Evolutionary conservation across 2,113 vertebrate genomes (phyloP), one percentile per base, ranked within the genome.

Genomic region (Oceanites oceanicus): DNA sequence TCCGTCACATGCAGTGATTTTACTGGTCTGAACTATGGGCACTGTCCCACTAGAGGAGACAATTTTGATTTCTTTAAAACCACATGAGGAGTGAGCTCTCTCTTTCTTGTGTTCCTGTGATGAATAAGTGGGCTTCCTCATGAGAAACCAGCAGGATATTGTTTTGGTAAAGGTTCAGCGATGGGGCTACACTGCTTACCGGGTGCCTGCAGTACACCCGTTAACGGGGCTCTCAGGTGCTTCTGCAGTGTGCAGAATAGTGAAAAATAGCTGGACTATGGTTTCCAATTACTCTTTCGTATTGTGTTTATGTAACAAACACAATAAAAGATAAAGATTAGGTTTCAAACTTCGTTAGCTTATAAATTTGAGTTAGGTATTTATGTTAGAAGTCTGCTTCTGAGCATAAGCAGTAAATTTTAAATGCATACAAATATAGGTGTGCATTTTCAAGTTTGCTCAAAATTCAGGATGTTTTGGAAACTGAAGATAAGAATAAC

Each of bases 81-180:
- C 10, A 8, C 0, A 0, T 25, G 20, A 58, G 21, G 15, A 50
- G 5, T 10, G 16, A 49, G 23, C 29, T 86, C 9, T 1, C 1
- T 73, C 10, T 44, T 87, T 56, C n/a, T 23, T 52, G 22, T 47
- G 22, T 85, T 21, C 11, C 34, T 88, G 32, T 32, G 75, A 32
- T 0, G 2, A 72, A 7, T 38, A 76, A 20, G 23, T 27, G 53
- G 17, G 6, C 26, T 93, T 77, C 26, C 34, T 77, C 8, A 6
- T 1, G 4, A 90, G 53, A 70, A 84, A 52, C 27, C 20, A 26
- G 8, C 8, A 52, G 45, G 21, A 5, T 61, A 5, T 61, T 76
- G 13, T 20, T 89, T 84, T 68, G 52, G 11, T 32, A 11, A 23
- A 38, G 52, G 29, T 34, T 65, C 73, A 55, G 20, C 1, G 1